phyloP scores from a whole-genome alignment of 2,113 vertebrate species.

The Oriolus oriolus region DNA sequence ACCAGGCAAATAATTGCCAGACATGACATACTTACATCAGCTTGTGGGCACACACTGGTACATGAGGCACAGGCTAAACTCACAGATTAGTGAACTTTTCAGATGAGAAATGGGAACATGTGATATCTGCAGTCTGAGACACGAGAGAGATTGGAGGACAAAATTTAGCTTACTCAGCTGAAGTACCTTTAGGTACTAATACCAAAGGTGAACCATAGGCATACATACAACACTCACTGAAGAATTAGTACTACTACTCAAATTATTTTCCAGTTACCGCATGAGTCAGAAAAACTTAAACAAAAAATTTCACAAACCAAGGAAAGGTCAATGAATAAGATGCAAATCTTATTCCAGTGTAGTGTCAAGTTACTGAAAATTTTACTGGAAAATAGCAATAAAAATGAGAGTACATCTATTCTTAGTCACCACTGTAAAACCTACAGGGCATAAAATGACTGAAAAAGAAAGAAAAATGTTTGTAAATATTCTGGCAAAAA shows the following conservation, averaged over 20 bases:
- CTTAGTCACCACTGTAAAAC: neutral
- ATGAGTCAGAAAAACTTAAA: neutral
- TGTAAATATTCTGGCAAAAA: neutral
- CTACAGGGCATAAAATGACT: neutral
- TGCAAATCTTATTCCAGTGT: neutral
- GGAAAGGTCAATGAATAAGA: neutral
- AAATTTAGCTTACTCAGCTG: neutral
- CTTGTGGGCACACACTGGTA: neutral
- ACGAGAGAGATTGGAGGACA: neutral
- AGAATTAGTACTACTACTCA: neutral
- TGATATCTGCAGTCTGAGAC: neutral
- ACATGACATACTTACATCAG: neutral
- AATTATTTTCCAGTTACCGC: neutral
- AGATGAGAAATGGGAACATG: neutral
- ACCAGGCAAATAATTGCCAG: too few species aligned
- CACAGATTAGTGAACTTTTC: neutral
- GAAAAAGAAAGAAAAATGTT: neutral
- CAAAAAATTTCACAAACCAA: rapidly evolving
- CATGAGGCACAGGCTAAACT: neutral
- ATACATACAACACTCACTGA: neutral
- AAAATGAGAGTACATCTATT: neutral
- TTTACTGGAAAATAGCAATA: neutral
- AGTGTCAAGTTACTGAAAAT: neutral
- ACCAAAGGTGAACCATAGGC: neutral
- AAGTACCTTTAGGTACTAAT: neutral